Evolutionary conservation across 2,888 invertebrate genomes (phyloP).

Genomic region (Lasiommata megera): DNA sequence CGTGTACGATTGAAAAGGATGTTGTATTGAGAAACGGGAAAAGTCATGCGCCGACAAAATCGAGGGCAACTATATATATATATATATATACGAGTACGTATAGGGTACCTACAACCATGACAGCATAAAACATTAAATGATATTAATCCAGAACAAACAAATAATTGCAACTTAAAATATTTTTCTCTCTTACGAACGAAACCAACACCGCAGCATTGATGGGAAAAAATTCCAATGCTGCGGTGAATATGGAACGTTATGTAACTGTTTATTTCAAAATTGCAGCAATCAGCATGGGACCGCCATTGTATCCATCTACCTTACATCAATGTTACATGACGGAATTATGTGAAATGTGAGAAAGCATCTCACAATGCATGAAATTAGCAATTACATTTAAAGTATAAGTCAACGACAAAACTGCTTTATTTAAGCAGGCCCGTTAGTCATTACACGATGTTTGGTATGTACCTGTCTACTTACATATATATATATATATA

Average conservation of each 20-base stretch:
- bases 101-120: too few relatives aligned
- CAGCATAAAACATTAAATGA: too few relatives aligned
- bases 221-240: constrained; percentile 14
- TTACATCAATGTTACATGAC: constrained; percentile 8
- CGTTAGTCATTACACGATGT: too few relatives aligned
- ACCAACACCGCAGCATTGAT: neutral
- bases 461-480: too few relatives aligned
- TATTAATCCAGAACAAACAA: too few relatives aligned
- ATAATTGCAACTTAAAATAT: neutral
- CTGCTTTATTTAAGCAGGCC: too few relatives aligned
- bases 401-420: neutral
- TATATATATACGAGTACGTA: too few relatives aligned
- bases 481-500: too few relatives aligned
- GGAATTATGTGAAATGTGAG: constrained; percentile 15
- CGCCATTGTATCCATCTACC: constrained; percentile 16
- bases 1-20: too few relatives aligned
- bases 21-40: too few relatives aligned
- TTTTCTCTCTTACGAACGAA: neutral
- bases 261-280: constrained; percentile 21
- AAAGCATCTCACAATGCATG: constrained; percentile 2
- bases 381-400: neutral
- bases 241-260: constrained; percentile 17
- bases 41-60: too few relatives aligned
- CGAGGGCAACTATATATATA: too few relatives aligned
- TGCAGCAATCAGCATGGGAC: constrained; percentile 21